Percentiles rank a stretch among this genome's conserved stretches.
Conservation (phyloP, 35 echinoderm and acorn worm species). For the Ophioderma brevispina region DNA sequence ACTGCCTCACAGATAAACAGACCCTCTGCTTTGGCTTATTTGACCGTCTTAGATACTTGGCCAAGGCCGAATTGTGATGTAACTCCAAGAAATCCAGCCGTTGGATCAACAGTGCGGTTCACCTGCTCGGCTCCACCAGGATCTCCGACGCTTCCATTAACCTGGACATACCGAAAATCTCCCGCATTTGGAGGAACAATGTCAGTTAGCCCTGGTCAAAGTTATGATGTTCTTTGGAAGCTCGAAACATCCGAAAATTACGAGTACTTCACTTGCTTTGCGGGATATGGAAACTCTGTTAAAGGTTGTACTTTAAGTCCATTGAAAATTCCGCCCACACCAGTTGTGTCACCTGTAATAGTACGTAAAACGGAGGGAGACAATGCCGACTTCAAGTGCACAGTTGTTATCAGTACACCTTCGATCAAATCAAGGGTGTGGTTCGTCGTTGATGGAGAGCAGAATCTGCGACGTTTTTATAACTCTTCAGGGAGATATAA, state of each 20-base stretch:
- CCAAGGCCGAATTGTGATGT: neutral
- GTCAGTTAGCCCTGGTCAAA: neutral
- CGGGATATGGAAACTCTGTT: neutral
- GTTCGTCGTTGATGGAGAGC: neutral
- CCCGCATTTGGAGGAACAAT: neutral
- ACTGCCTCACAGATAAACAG: neutral
- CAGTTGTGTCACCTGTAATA: neutral
- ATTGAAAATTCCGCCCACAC: neutral
- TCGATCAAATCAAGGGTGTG: neutral
- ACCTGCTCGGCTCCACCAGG: neutral
- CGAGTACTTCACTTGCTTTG: neutral
- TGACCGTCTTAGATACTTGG: neutral
- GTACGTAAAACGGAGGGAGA: neutral
- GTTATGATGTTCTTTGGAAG: neutral
- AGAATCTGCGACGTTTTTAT: neutral
- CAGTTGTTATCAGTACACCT: neutral
- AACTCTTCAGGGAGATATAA: neutral
- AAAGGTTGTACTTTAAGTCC: neutral
- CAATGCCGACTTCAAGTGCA: neutral
- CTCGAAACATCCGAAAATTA: neutral
- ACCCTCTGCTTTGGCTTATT: neutral
- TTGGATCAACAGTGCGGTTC: neutral
- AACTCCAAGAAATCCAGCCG: neutral
- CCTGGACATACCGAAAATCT: neutral
- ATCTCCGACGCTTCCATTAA: neutral